A percentile compares a stretch with the other conserved stretches of the same genome.
phyloP scores from a whole-genome alignment of 1,140 invertebrate genomes.

The Aleiodes sp. region DNA sequence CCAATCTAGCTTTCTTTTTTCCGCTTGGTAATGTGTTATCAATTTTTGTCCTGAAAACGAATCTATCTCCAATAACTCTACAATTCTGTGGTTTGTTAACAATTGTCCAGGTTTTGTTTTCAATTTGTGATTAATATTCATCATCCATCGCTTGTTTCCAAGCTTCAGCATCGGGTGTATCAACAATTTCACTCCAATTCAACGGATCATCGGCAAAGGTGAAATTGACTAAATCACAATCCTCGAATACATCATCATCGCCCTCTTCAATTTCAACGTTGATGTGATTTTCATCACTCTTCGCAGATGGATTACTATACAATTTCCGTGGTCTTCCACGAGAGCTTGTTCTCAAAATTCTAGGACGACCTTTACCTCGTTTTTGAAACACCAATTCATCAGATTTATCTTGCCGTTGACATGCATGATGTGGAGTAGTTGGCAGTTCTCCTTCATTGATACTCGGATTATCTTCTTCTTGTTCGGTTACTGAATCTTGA shows the following conservation, averaged over 20 bases:
- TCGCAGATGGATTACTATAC: not conserved
- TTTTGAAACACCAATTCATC: not conserved
- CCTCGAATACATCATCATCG: no score
- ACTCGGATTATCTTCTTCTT: no score
- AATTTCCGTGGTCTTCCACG: not conserved
- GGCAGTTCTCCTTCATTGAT: no score
- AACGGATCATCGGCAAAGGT: not conserved
- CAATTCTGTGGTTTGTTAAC: not conserved
- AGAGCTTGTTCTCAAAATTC: not conserved
- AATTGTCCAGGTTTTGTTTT: not conserved
- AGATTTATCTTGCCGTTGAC: not conserved
- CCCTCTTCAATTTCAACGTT: not conserved
- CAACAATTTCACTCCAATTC: not conserved
- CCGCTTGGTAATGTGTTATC: slow-evolving; percentile 23
- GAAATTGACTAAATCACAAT: not conserved
- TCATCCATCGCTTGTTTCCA: not conserved
- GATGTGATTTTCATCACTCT: not conserved
- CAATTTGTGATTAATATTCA: not conserved
- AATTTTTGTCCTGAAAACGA: not conserved
- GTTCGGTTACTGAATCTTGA: no score
- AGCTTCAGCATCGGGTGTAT: not conserved
- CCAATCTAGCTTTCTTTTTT: slow-evolving; percentile 49
- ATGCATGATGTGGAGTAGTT: no score
- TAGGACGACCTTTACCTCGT: not conserved
- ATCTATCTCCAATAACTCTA: not conserved